phyloP scores from a whole-genome alignment of 1,140 invertebrate genomes.

The Littorina saxatilis region DNA sequence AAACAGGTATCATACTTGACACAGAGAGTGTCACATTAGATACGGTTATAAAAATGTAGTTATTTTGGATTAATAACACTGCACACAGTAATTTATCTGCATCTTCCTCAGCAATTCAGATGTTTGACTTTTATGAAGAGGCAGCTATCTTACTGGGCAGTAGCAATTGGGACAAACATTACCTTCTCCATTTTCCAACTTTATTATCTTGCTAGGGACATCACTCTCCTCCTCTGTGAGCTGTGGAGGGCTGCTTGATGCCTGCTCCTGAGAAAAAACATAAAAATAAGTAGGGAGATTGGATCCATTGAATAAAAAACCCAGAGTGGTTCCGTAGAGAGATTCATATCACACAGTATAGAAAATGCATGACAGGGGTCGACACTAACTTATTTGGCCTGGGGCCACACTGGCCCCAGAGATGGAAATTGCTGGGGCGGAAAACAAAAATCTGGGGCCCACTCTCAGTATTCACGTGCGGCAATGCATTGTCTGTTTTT shows the following conservation, averaged over 20 bases:
- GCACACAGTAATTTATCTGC: conserved; percentile 1
- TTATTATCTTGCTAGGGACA: neutral
- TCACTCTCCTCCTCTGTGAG: conserved; percentile 1
- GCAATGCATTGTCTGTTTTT: too few species aligned
- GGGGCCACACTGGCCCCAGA: too few species aligned
- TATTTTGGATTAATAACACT: neutral
- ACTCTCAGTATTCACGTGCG: too few species aligned
- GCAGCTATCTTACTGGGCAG: conserved; percentile 5
- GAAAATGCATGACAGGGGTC: too few species aligned
- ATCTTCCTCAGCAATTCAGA: neutral
- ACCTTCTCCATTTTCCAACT: conserved; percentile 38
- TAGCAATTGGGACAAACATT: neutral
- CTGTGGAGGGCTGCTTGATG: neutral
- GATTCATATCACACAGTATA: neutral
- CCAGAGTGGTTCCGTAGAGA: too few species aligned
- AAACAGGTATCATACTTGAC: too few species aligned
- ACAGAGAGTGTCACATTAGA: too few species aligned
- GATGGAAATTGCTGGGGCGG: too few species aligned
- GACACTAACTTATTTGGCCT: too few species aligned
- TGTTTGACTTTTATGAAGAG: neutral
- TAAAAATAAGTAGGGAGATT: neutral
- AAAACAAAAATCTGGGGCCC: too few species aligned
- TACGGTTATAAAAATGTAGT: too few species aligned
- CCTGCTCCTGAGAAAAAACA: neutral
- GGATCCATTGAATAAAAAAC: too few species aligned